Evolutionary conservation across 2,888 invertebrate species (phyloP).

Genomic region (Chrysolina americana): DNA sequence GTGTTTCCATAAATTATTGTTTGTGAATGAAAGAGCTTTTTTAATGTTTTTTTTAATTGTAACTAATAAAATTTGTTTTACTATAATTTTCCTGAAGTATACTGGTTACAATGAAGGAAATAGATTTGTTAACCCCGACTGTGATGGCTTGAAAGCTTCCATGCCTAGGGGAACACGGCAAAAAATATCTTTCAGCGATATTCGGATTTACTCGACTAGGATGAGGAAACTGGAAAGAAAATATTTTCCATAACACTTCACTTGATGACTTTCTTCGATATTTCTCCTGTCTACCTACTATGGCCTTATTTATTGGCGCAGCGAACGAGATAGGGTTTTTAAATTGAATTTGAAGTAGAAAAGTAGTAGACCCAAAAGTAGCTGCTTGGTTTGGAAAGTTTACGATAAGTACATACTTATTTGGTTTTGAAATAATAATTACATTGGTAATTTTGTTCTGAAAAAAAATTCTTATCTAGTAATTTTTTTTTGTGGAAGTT

Average conservation of each 20-base stretch:
- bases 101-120: too few relatives aligned
- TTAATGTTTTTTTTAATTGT: too few relatives aligned
- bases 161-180: not conserved
- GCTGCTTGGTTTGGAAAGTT: not conserved
- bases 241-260: slow-evolving; percentile 17
- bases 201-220: slow-evolving; percentile 1
- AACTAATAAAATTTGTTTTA: too few relatives aligned
- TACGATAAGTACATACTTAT: not conserved
- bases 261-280: not conserved
- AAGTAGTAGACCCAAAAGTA: not conserved
- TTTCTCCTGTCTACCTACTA: not conserved
- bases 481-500: too few relatives aligned
- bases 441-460: too few relatives aligned
- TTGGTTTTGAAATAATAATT: not conserved
- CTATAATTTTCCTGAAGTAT: too few relatives aligned
- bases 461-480: too few relatives aligned
- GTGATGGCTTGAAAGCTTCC: not conserved
- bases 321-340: not conserved
- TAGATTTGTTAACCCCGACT: not conserved
- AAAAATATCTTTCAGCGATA: not conserved
- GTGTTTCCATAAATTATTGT: too few relatives aligned
- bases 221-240: slow-evolving; percentile 14
- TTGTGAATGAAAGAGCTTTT: too few relatives aligned
- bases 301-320: not conserved
- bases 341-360: slow-evolving; percentile 10